Percentiles rank a stretch among this genome's conserved stretches.
These are phyloP conservation scores for Odontocerum albicorne DNA, from an alignment of 2,888 invertebrate genomes.

Conservation along the genomic window DNA sequence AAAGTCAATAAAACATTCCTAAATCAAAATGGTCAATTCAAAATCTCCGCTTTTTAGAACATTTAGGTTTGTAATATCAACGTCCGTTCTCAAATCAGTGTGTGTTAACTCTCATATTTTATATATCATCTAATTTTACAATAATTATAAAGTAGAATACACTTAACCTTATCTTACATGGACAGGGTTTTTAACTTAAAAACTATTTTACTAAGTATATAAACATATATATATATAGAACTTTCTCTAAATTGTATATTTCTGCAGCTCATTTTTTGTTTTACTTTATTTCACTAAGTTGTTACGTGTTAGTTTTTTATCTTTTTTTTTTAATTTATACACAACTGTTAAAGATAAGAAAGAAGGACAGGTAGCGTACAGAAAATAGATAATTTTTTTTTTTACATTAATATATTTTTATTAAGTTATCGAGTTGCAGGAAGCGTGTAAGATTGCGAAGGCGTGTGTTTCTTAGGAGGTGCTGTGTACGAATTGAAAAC, in stretches of 20 bases:
- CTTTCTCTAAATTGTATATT: slow-evolving; percentile 21
- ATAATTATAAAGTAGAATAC: slow-evolving; percentile 1
- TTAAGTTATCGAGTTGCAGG: neutral
- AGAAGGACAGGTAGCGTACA: slow-evolving; percentile 10
- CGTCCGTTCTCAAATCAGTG: too few species aligned
- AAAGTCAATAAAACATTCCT: too few species aligned
- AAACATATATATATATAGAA: slow-evolving; percentile 30
- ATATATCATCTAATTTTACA: neutral
- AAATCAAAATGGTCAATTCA: too few species aligned
- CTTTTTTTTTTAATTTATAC: slow-evolving; percentile 1
- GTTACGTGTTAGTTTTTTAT: neutral
- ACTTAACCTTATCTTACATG: slow-evolving; percentile 33
- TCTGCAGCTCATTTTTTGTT: slow-evolving; percentile 5
- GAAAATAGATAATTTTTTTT: slow-evolving; percentile 21
- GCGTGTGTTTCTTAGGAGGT: neutral
- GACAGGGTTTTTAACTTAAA: slow-evolving; percentile 36
- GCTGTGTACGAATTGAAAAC: too few species aligned
- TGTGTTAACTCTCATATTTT: too few species aligned
- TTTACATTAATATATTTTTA: slow-evolving; percentile 8
- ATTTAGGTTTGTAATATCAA: too few species aligned
- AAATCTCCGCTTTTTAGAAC: too few species aligned
- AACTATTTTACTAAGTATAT: slow-evolving; percentile 29
- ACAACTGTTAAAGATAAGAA: slow-evolving; percentile 1
- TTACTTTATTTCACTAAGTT: slow-evolving; percentile 3
- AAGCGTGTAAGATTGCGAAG: neutral